Evolutionary conservation across 2,797 vertebrate genomes (phyloP), one percentile per base, ranked within the genome.

Genomic region (Onychomys leucogaster): DNA sequence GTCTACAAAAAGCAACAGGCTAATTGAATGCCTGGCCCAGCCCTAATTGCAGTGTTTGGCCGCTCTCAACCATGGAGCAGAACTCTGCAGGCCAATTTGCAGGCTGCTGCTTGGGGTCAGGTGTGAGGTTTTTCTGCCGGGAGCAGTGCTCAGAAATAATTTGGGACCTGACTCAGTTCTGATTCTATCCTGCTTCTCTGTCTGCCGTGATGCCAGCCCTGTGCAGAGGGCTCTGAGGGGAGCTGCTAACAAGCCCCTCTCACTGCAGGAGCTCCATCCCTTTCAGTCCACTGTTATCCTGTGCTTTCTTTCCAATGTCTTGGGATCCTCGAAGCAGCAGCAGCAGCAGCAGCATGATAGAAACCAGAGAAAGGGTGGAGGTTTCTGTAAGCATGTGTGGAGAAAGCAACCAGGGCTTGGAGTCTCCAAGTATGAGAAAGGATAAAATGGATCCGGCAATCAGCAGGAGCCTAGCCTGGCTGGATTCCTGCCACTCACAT

Each of bases 61-160:
- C 63, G 76, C 85, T 89, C 93, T 46, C 0, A 91, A 25, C 52
- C 76, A 91, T 27, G 0, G n/a, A 95, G 52, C 34, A 87, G 81
- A 94, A 34, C 77, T 81, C 93, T 80, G 69, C 94, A 87, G 95
- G 41, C 75, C 93, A 96, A 91, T 97, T 97, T 94, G 25, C 37
- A 90, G 71, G 78, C 41, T 96, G 43, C 32, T 93, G 43, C 61
- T 91, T 93, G n/a, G 27, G 76, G 95, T 97, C 93, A 94, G 71
- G 34, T 57, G 19, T 91, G 34, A 59, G 29, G 52, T 41, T 91
- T 94, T 95, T 52, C 89, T 94, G 55, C 86, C 67, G 92, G 78
- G 23, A 96, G 59, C 41, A 81, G 52, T 52, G n/a, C 78, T 90
- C 76, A 91, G 90, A 95, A 90, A 89, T 91, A 89, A 96, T 91